Conservation (phyloP, 2,113 vertebrate species). For the Bagarius yarrelli region DNA sequence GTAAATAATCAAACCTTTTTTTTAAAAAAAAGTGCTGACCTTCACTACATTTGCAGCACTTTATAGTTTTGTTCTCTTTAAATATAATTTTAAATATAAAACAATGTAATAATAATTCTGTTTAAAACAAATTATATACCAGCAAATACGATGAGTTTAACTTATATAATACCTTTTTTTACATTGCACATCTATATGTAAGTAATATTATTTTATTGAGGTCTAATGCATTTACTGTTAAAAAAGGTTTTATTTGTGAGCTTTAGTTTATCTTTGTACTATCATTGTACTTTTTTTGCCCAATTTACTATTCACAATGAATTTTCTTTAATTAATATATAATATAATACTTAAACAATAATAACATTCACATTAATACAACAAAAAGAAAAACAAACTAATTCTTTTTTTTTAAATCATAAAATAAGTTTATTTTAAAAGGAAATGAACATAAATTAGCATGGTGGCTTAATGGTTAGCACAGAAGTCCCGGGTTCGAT, state of each 20-base stretch:
- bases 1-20: background rate
- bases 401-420: too few relatives aligned
- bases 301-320: background rate
- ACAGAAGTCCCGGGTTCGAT: too few relatives aligned
- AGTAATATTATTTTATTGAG: background rate
- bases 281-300: background rate
- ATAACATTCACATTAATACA: background rate
- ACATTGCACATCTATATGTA: too few relatives aligned
- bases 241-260: background rate
- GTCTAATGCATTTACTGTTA: background rate
- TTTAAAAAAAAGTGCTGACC: background rate
- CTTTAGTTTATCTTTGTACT: background rate
- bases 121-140: background rate
- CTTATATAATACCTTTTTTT: background rate
- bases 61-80: background rate
- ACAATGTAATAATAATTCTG: background rate
- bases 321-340: background rate
- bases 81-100: background rate
- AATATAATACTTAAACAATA: background rate
- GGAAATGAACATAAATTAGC: too few relatives aligned
- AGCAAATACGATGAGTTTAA: background rate
- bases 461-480: too few relatives aligned
- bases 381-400: too few relatives aligned
- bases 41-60: background rate
- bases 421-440: too few relatives aligned